A percentile compares a stretch with the other conserved stretches of the same genome.
phyloP scores from a whole-genome alignment of 92 coral and sea anemone species.

The Anthopleura xanthogrammica region DNA sequence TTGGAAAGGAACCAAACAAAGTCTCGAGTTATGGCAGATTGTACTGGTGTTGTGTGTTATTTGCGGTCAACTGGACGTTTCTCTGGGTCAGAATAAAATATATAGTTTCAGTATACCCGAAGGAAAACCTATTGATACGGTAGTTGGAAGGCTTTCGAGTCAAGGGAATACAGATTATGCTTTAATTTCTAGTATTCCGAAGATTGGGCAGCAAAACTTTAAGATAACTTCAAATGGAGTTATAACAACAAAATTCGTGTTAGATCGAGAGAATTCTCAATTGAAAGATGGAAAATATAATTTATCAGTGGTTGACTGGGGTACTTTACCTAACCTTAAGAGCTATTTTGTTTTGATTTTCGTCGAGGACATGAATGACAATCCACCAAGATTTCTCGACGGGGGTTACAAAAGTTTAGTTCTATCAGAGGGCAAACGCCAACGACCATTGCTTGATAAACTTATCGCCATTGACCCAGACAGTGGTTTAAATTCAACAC shows the following conservation, averaged over 20 bases:
- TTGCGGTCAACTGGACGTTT: slow-evolving; percentile 36
- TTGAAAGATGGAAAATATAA: slow-evolving; percentile 23
- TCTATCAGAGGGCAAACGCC: slow-evolving; percentile 47
- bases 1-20: slow-evolving; percentile 41
- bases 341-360: slow-evolving; percentile 36
- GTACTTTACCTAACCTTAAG: not conserved
- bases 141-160: slow-evolving; percentile 66
- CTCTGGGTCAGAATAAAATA: slow-evolving; percentile 33
- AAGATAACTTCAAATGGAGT: slow-evolving; percentile 24
- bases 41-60: slow-evolving; percentile 52
- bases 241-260: slow-evolving; percentile 46
- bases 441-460: slow-evolving; percentile 10
- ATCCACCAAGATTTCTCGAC: slow-evolving; percentile 66
- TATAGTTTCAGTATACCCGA: slow-evolving; percentile 69
- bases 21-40: slow-evolving; percentile 44
- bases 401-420: slow-evolving; percentile 42
- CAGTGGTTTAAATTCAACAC: slow-evolving; percentile 73
- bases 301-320: slow-evolving; percentile 1
- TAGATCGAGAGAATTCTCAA: slow-evolving; percentile 66
- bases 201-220: slow-evolving; percentile 17
- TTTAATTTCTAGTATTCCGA: not conserved
- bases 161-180: not conserved
- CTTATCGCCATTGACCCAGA: slow-evolving; percentile 69
- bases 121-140: slow-evolving; percentile 70
- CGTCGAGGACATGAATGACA: slow-evolving; percentile 88